Conservation (phyloP, 2,797 vertebrate species). For the Anguilla megastoma region DNA sequence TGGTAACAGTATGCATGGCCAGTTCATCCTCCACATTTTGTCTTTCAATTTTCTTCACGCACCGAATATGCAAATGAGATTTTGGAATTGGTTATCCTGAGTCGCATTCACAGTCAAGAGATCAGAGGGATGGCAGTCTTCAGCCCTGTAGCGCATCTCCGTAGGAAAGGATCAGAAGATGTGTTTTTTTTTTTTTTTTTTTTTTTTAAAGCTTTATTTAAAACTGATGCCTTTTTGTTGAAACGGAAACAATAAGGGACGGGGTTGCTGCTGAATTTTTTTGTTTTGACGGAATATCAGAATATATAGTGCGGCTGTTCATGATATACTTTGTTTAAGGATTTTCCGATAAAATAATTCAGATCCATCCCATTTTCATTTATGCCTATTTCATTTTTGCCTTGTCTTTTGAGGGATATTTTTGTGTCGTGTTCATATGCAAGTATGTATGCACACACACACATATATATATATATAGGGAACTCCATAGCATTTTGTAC, state of each 20-base stretch:
- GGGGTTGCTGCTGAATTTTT: neutral
- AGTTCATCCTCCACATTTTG: neutral
- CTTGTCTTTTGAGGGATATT: neutral
- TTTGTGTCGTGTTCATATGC: neutral
- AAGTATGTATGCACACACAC: too few relatives aligned
- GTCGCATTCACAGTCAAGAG: neutral
- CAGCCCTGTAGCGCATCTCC: neutral
- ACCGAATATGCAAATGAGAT: neutral
- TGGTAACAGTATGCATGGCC: neutral
- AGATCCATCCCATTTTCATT: neutral
- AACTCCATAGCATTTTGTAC: too few relatives aligned
- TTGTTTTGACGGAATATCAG: neutral
- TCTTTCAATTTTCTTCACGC: neutral
- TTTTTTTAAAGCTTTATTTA: too few relatives aligned
- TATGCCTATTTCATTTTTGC: constrained; percentile 3
- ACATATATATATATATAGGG: too few relatives aligned
- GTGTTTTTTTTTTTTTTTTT: neutral
- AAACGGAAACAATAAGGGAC: neutral
- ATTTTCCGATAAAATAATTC: neutral
- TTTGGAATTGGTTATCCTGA: neutral
- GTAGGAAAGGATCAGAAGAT: neutral
- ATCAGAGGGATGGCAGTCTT: neutral
- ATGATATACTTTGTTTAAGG: neutral
- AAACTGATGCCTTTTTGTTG: neutral
- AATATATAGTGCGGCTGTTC: neutral